A percentile compares a stretch with the other conserved stretches of the same genome.
These are phyloP conservation scores for Steromphala cineraria DNA, from an alignment of 2,888 invertebrate genomes.

Conservation along the genomic window DNA sequence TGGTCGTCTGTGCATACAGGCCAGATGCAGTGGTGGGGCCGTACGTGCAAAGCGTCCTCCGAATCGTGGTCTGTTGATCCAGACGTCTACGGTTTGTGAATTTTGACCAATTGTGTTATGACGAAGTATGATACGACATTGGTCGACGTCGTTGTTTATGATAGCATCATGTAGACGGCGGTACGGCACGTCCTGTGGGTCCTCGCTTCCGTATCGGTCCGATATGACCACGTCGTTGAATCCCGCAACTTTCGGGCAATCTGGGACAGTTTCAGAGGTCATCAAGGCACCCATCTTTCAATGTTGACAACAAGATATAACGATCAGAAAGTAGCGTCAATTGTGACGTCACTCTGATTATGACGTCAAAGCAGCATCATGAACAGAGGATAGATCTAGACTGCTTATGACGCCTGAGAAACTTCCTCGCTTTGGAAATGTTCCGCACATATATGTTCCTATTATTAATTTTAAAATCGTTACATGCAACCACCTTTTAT, in stretches of 20 bases:
- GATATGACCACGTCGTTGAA: neutral
- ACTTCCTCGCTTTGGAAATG: no score
- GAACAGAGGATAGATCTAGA: no score
- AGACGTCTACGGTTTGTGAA: neutral
- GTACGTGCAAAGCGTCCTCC: neutral
- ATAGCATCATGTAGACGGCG: neutral
- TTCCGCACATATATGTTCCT: no score
- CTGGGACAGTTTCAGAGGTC: neutral
- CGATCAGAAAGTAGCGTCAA: no score
- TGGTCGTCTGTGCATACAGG: neutral
- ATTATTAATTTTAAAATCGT: no score
- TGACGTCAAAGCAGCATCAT: no score
- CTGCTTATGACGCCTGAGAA: no score
- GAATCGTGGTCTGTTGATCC: neutral
- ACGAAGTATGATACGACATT: neutral
- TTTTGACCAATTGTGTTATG: neutral
- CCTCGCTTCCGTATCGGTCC: neutral
- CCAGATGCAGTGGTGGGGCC: neutral
- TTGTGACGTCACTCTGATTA: no score
- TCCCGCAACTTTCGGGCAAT: neutral
- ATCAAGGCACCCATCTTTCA: neutral
- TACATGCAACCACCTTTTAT: no score
- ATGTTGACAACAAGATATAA: neutral
- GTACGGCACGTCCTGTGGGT: neutral
- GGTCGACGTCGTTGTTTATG: neutral